phyloP scores from a whole-genome alignment of 2,888 invertebrate genomes.

The Protophormia terraenovae region DNA sequence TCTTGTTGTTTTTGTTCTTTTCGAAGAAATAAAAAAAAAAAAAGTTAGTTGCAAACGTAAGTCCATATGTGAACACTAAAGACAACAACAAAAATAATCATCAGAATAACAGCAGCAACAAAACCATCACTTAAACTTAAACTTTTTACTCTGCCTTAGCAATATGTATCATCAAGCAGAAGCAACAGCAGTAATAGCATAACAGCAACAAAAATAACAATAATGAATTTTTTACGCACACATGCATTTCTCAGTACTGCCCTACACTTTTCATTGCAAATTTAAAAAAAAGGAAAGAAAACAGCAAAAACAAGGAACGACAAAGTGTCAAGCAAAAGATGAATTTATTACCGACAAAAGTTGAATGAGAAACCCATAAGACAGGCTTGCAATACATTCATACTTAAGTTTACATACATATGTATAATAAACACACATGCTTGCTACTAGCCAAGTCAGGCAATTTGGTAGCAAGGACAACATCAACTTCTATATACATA shows the following conservation, averaged over 20 bases:
- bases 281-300: background rate
- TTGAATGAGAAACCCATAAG: conserved; percentile 64
- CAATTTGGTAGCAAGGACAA: conserved; percentile 59
- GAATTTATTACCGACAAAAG: conserved; percentile 75
- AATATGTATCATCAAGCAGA: background rate
- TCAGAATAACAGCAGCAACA: conserved; percentile 16
- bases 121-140: conserved; percentile 51
- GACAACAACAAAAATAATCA: background rate
- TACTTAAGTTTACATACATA: conserved; percentile 5
- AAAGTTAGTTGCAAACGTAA: conserved; percentile 33
- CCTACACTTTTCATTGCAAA: conserved; percentile 51
- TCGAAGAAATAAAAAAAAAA: conserved; percentile 43
- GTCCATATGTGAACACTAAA: conserved; percentile 47
- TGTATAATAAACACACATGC: background rate
- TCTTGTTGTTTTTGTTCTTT: conserved; percentile 9
- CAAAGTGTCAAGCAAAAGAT: conserved; percentile 75
- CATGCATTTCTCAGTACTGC: conserved; percentile 48
- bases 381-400: conserved; percentile 50
- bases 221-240: conserved; percentile 55
- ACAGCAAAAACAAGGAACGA: conserved; percentile 60
- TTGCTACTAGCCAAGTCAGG: conserved; percentile 24
- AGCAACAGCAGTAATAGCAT: conserved; percentile 9
- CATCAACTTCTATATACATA: conserved; percentile 27
- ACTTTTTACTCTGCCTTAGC: conserved; percentile 33
- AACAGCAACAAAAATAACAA: conserved; percentile 19